Percentiles rank a stretch among this genome's conserved stretches.
Evolutionary conservation across 30 jellyfish, hydroid and myxozoan genomes (phyloP).

Genomic region (Rhopilema esculentum): DNA sequence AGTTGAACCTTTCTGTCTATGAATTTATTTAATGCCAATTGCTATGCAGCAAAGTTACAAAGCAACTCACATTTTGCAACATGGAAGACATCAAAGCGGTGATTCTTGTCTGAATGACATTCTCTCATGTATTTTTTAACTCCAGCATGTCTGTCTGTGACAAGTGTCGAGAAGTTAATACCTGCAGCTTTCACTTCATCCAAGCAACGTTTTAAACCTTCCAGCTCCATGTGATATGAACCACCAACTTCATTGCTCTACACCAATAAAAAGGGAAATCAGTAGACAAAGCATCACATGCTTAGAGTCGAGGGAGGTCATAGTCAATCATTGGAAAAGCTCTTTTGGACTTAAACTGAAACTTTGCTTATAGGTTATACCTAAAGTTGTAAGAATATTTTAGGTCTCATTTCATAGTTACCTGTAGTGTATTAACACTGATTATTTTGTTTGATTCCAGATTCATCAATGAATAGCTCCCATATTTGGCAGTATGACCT

Average conservation of each 20-base stretch:
- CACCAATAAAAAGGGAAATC: background rate
- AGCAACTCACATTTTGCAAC: conserved; percentile 49
- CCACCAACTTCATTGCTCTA: conserved; percentile 64
- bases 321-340: background rate
- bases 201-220: conserved; percentile 34
- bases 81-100: conserved; percentile 54
- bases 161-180: conserved; percentile 18
- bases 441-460: conserved; percentile 16
- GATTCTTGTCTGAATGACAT: conserved; percentile 3
- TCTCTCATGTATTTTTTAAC: conserved; percentile 32
- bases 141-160: conserved; percentile 44
- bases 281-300: background rate
- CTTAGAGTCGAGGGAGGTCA: background rate
- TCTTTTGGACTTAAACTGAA: conserved; percentile 3
- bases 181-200: background rate
- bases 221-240: conserved; percentile 43
- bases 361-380: background rate
- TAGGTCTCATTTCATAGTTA: background rate
- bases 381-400: background rate
- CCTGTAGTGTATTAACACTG: conserved; percentile 22
- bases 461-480: conserved; percentile 40
- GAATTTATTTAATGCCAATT: background rate
- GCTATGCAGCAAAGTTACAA: background rate
- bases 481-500: conserved; percentile 59
- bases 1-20: background rate